Conservation (phyloP, 2,797 vertebrate genomes). For the Apodemus agrarius region DNA sequence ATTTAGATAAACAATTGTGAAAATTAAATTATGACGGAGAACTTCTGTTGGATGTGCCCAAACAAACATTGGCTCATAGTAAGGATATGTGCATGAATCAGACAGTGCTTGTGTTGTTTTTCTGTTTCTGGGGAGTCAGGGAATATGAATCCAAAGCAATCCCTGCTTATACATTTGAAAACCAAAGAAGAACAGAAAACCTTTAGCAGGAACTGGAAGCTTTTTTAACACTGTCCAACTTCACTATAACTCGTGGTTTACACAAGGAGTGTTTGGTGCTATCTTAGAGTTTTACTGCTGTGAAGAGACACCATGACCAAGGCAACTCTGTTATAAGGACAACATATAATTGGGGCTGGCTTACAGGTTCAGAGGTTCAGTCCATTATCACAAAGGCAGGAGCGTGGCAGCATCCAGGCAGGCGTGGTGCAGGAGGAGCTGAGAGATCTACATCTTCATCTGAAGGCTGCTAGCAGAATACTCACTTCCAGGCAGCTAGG, state of each 20-base stretch:
- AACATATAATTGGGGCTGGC: background rate
- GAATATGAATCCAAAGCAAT: constrained; percentile 1
- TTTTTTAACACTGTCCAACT: constrained; percentile 46
- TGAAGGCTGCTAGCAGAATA: background rate
- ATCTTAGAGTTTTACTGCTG: background rate
- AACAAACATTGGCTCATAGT: background rate
- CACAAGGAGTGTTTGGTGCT: background rate
- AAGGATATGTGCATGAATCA: constrained; percentile 16
- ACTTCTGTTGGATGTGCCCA: background rate
- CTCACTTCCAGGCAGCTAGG: background rate
- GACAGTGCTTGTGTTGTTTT: background rate
- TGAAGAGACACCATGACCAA: background rate
- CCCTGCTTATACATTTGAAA: constrained; percentile 32
- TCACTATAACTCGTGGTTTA: background rate
- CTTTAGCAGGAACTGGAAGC: background rate
- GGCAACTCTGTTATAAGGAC: background rate
- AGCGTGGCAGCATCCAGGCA: background rate
- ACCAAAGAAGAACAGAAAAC: background rate
- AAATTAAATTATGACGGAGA: constrained; percentile 16
- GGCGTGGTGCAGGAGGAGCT: too few species aligned
- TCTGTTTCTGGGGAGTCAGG: background rate
- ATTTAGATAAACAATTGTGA: constrained; percentile 1
- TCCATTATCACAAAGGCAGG: background rate
- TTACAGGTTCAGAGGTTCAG: background rate
- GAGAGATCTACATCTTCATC: background rate